Base-by-base conservation (phyloP, 2,113 vertebrate species). In the Acanthochromis polyacanthus region DNA sequence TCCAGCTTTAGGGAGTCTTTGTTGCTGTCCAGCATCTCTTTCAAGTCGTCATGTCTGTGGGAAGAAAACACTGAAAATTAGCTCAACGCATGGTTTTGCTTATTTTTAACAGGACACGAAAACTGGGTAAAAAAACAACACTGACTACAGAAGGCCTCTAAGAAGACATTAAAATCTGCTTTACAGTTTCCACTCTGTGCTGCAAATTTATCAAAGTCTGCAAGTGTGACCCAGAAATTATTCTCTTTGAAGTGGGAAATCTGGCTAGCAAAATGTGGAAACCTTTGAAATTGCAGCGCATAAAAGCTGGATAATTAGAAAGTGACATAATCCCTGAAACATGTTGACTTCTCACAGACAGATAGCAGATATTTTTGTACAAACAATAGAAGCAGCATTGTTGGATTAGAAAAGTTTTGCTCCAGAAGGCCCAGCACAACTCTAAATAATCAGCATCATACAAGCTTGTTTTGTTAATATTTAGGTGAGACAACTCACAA, bases 1-100 rank as follows among this genome's bases (percentile, higher is more conserved):
- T 99, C 98, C 84, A 99, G 95, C 92, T 99, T 99, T 84, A 99
- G 95, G 0, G 98, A 99, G 82, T 99, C 98, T 87, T 99, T 99
- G 93, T 99, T 99, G 93, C 96, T 98, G 78, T 99, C 98, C 23
- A 99, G 88, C 98, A 99, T 99, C 91, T 99, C 98, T 89, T 99
- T 99, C 87, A 99, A 91, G 93, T 99, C 98, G 68, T 99, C 98
- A 0, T 99, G 98, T 90, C 98, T 99, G 78, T 64, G 16, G 46
- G 43, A 60, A 65, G 28, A 58, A 84, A 58, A 67, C 23, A 59
- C 6, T 3, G 30, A 58, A 28, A 81, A 63, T 75, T 19, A 72
- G 10, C 57, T 69, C 69, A 60, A 50, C 22, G 53, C 32, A 23
- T 10, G 22, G 3, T n/a, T 25, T 9, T 32, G 17, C 0, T 9